A percentile compares a stretch with the other conserved stretches of the same genome.
Evolutionary conservation across 2,113 vertebrate species (phyloP).

Genomic region (Lichenostomus cassidix): DNA sequence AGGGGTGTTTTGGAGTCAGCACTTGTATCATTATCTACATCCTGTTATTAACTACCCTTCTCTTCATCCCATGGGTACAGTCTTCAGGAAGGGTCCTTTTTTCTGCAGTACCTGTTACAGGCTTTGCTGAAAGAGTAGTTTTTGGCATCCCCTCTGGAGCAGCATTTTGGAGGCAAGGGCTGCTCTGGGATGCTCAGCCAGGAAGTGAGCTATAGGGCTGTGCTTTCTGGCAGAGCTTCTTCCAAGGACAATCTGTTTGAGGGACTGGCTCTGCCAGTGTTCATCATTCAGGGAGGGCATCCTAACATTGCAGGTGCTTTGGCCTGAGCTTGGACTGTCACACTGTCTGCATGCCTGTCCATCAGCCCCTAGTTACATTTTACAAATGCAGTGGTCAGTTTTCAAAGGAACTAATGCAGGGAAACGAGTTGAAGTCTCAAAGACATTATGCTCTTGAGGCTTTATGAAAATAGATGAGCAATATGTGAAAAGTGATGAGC

Average conservation of each 20-base stretch:
- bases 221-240: slow-evolving; percentile 8
- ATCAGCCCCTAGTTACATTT: not conserved
- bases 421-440: not conserved
- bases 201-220: not conserved
- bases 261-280: not conserved
- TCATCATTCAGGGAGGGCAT: not conserved
- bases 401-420: not conserved
- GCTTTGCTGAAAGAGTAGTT: not conserved
- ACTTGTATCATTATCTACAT: not conserved
- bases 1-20: not conserved
- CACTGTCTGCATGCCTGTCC: not conserved
- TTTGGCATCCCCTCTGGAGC: not conserved
- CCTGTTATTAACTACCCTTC: not conserved
- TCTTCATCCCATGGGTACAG: not conserved
- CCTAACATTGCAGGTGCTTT: not conserved
- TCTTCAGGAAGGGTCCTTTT: not conserved
- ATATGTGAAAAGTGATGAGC: not conserved
- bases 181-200: not conserved
- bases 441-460: not conserved
- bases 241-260: not conserved
- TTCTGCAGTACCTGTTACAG: not conserved
- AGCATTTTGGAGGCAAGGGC: not conserved
- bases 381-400: not conserved
- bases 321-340: not conserved
- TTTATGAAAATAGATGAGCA: not conserved